These are phyloP conservation scores for Ostrea denselamellosa DNA, from an alignment of 1,140 invertebrate species.

Conservation along the genomic window DNA sequence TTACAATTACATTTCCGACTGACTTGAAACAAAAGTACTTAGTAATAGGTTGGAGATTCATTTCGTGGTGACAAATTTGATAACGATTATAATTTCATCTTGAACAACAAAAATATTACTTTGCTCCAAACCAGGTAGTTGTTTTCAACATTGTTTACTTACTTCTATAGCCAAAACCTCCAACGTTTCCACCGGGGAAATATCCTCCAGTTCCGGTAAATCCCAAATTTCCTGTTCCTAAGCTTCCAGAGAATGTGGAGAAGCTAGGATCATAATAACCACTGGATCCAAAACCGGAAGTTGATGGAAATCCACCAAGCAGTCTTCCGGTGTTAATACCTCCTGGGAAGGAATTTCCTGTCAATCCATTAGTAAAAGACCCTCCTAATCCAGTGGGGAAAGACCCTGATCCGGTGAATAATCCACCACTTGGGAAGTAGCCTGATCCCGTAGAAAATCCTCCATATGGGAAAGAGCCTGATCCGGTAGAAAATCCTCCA, in stretches of 20 bases:
- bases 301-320: background rate
- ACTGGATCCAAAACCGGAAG: background rate
- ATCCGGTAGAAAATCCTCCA: background rate
- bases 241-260: background rate
- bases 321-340: background rate
- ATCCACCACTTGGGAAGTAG: background rate
- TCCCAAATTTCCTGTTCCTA: background rate
- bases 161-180: background rate
- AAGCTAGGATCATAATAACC: background rate
- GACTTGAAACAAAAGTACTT: too few species aligned
- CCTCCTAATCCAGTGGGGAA: background rate
- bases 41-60: too few species aligned
- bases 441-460: background rate
- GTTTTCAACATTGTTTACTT: background rate
- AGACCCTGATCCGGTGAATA: background rate
- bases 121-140: too few species aligned
- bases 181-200: background rate
- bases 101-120: too few species aligned
- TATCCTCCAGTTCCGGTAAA: background rate
- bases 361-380: background rate
- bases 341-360: background rate
- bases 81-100: too few species aligned
- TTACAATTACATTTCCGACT: too few species aligned
- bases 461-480: background rate
- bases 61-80: too few species aligned